Conservation (phyloP, 2,797 vertebrate species). For the Falco novaeseelandiae region DNA sequence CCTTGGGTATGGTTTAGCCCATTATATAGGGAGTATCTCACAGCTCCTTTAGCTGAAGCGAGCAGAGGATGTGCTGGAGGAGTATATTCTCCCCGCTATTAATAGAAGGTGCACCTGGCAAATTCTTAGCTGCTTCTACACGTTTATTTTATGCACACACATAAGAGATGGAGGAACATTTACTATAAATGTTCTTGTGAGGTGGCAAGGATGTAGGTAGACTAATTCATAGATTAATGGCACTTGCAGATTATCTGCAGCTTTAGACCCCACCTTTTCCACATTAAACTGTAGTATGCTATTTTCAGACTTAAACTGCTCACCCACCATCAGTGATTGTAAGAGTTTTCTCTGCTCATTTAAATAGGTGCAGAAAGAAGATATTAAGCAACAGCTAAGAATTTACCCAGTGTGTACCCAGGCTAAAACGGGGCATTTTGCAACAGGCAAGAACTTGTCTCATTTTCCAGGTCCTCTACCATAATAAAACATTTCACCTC, state of each 20-base stretch:
- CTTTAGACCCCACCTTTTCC: neutral
- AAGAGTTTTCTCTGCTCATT: neutral
- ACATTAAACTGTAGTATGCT: neutral
- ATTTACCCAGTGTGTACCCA: neutral
- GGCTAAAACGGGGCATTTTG: neutral
- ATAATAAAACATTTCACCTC: neutral
- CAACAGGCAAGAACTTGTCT: neutral
- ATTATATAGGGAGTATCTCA: neutral
- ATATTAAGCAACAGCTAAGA: neutral
- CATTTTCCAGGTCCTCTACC: neutral
- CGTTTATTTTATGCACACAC: neutral
- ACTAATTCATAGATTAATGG: neutral
- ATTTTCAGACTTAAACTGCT: neutral
- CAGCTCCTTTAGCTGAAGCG: neutral
- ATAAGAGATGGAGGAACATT: neutral
- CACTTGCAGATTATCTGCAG: neutral
- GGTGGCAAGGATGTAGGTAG: neutral
- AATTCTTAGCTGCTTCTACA: constrained; percentile 3
- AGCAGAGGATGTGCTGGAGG: neutral
- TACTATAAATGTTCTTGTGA: neutral
- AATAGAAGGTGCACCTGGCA: neutral
- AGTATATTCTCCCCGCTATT: neutral
- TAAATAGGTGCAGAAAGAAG: neutral
- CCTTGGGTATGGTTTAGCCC: neutral
- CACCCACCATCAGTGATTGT: neutral